Base-by-base conservation (phyloP, 1,140 invertebrate species). In the Chymomyza costata region DNA sequence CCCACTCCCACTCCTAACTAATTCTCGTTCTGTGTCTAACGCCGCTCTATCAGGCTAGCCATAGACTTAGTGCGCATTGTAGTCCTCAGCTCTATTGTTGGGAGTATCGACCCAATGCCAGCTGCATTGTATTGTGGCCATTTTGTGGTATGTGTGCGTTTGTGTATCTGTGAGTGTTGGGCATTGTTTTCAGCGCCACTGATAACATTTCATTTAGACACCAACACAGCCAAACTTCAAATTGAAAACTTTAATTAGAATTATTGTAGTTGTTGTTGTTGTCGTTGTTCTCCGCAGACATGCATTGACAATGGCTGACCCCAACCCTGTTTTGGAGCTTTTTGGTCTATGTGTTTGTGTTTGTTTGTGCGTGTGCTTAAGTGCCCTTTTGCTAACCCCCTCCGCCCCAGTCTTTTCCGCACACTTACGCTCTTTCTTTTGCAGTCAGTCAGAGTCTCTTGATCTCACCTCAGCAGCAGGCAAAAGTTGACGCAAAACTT, bases 231-330 rank as follows among this genome's bases (percentile, higher is more conserved):
- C 56, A 67, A 80, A 78, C 73, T 78, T 78, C 67, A 78, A 78
- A 78, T 78, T 78, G 73, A 78, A 78, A 78, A 78, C 73, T 78
- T 78, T 78, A 78, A 78, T 78, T 78, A 78, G 67, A 78, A 78
- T 73, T 78, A 73, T 78, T 80, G 55, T 80, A 73, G 52, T 70
- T 78, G 54, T 46, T 71, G 48, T 38, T 45, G 62, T 2, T 53
- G 52, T 14, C 17, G 31, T 32, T 58, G 44, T 32, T 69, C 13
- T 15, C 15, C 30, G 56, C 49, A 58, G 73, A 40, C 30, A 28
- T 14, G 48, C 67, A 78, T 80, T 80, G 73, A 81, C 73, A 67
- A 66, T 67, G 71, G 41, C 30, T 48, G 30, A 44, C 39, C 32
- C 30, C 31, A 53, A 47, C 34, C 45, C 53, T 63, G 62, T 50